Percentiles rank a stretch among this genome's conserved stretches.
phyloP scores from a whole-genome alignment of 2,797 vertebrate genomes.

The Lagorchestes hirsutus region DNA sequence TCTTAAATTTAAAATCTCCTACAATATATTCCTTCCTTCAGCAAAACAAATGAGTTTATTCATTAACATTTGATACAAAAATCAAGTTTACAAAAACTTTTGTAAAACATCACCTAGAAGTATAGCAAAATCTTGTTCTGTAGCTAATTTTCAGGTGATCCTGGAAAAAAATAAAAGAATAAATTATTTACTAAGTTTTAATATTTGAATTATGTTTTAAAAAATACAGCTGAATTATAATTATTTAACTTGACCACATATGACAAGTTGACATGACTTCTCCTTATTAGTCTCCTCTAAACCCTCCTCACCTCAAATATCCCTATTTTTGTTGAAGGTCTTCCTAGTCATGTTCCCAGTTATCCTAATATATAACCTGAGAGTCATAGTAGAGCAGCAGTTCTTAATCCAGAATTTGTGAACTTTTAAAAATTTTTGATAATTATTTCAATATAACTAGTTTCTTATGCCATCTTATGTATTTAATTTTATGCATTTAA shows the following conservation, averaged over 20 bases:
- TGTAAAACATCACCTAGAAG: constrained; percentile 66
- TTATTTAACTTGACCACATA: neutral
- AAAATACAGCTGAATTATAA: neutral
- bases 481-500: neutral
- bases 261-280: neutral
- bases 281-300: neutral
- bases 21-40: constrained; percentile 21
- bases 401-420: neutral
- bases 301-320: neutral
- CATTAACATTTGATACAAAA: constrained; percentile 32
- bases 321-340: neutral
- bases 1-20: constrained; percentile 17
- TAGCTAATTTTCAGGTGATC: constrained; percentile 83
- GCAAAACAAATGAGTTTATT: constrained; percentile 37
- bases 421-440: neutral
- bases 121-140: constrained; percentile 84
- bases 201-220: constrained; percentile 31
- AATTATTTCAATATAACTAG: neutral
- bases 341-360: neutral
- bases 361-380: neutral
- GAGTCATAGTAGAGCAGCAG: neutral
- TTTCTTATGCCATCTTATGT: neutral
- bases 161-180: constrained; percentile 76
- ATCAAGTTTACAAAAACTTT: constrained; percentile 49
- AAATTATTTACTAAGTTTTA: constrained; percentile 31